Evolutionary conservation across 2,888 invertebrate genomes (phyloP).

Genomic region (Cetonia aurata): DNA sequence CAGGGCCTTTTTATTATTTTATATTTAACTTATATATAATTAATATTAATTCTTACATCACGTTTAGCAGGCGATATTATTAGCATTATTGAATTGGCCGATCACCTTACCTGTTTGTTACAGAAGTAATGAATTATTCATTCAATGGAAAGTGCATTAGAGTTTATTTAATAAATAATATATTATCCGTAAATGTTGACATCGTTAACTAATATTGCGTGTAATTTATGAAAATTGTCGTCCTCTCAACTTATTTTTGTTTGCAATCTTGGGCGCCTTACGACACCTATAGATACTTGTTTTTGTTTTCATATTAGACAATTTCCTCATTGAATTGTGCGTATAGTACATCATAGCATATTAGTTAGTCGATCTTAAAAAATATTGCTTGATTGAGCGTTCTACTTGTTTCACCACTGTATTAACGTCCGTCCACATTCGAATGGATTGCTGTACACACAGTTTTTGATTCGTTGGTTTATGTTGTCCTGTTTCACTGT

Average conservation of each 20-base stretch:
- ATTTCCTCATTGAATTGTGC: not conserved
- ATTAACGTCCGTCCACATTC: too few species aligned
- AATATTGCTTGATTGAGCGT: too few species aligned
- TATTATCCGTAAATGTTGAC: not conserved
- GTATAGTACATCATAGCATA: not conserved
- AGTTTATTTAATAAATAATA: not conserved
- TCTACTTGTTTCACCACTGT: too few species aligned
- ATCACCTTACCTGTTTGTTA: not conserved
- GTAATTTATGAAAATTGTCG: slow-evolving; percentile 6
- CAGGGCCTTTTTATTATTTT: too few species aligned
- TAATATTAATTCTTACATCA: slow-evolving; percentile 4
- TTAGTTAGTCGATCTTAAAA: too few species aligned
- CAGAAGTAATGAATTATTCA: slow-evolving; percentile 11
- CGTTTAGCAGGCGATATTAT: not conserved
- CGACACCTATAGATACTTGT: not conserved
- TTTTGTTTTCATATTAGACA: not conserved
- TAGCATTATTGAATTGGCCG: too few species aligned
- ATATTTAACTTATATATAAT: not conserved
- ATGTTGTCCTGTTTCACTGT: too few species aligned
- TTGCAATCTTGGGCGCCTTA: too few species aligned
- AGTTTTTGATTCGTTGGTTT: too few species aligned
- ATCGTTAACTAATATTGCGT: slow-evolving; percentile 9
- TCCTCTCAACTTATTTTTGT: too few species aligned
- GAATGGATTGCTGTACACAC: too few species aligned
- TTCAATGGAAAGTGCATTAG: slow-evolving; percentile 4